Evolutionary conservation across 2,113 vertebrate species (phyloP), one percentile per base, ranked within the genome.

Genomic region (Rynchops niger): DNA sequence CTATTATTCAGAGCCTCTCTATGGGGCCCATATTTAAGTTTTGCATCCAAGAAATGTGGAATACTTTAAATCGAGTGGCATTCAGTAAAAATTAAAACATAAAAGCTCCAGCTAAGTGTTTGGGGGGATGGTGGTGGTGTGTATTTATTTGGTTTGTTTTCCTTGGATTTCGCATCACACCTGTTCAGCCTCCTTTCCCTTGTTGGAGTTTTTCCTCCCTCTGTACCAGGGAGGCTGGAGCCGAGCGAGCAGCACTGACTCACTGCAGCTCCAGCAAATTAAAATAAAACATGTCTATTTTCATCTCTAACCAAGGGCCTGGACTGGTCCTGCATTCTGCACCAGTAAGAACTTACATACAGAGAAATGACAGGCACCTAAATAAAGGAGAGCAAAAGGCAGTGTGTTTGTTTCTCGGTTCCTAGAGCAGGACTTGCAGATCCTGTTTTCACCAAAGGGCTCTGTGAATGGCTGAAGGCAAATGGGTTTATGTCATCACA

Each of bases 241-340:
- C 58, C 85, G 77, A 92, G 26, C 1, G 5, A 94, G 58, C 70
- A 85, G 73, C 81, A 80, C n/a, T 2, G 5, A 66, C 69, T 96
- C 82, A 83, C 72, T 78, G 65, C 92, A 89, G 86, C 40, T 88
- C 87, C 82, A 79, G 67, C 40, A 90, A 73, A 70, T 30, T 42
- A 79, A 91, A 87, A 89, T 49, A 13, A 61, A 91, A 82, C 16
- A 9, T 25, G n/a, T 42, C 78, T 91, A 2, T 61, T 81, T 85
- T 91, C 49, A 91, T 59, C 66, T 76, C 84, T 45, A 91, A 58
- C 30, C 1, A 3, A 76, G 40, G 30, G 23, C 78, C 65, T 55
- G 55, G 52, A 43, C 43, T 34, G 34, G 53, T 29, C 45, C 66
- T 90, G 47, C 25, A 6, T 76, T 32, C 79, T 70, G 56, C 11